A percentile compares a stretch with the other conserved stretches of the same genome.
phyloP scores from a whole-genome alignment of 2,797 vertebrate species.

The Pogoniulus pusillus region DNA sequence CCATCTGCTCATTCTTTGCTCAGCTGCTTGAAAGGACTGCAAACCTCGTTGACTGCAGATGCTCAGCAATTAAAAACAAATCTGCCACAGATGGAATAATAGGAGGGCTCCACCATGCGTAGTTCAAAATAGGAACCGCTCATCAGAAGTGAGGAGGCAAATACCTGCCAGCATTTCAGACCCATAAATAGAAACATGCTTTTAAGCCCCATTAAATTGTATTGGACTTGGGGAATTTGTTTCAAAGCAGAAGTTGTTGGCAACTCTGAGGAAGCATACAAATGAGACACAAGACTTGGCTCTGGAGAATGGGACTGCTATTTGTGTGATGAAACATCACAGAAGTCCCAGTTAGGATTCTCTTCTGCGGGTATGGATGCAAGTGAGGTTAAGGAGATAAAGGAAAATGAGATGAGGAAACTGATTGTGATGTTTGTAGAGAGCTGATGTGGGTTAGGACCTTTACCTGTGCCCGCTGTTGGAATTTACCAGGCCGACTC shows the following conservation, averaged over 20 bases:
- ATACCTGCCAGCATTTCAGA: constrained; percentile 48
- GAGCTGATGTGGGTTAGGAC: no score
- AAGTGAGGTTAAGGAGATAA: neutral
- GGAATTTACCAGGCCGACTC: no score
- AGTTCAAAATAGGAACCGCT: constrained; percentile 40
- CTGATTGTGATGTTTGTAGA: neutral
- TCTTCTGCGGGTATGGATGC: neutral
- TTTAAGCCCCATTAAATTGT: constrained; percentile 44
- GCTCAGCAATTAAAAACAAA: constrained; percentile 61
- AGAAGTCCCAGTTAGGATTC: neutral
- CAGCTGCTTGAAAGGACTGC: constrained; percentile 50
- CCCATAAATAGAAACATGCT: constrained; percentile 25
- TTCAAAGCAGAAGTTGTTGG: constrained; percentile 20
- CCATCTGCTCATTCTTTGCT: constrained; percentile 65
- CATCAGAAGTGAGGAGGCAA: constrained; percentile 33
- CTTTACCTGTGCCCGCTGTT: no score
- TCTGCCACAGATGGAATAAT: constrained; percentile 60
- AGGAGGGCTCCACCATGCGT: neutral
- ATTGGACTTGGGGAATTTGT: constrained; percentile 12
- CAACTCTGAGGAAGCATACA: neutral
- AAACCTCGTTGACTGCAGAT: constrained; percentile 60
- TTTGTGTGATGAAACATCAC: neutral
- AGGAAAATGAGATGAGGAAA: neutral
- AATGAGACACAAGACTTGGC: neutral
- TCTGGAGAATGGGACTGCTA: neutral